Base-by-base conservation (phyloP, 2,888 invertebrate species). In the Coenonympha glycerion region DNA sequence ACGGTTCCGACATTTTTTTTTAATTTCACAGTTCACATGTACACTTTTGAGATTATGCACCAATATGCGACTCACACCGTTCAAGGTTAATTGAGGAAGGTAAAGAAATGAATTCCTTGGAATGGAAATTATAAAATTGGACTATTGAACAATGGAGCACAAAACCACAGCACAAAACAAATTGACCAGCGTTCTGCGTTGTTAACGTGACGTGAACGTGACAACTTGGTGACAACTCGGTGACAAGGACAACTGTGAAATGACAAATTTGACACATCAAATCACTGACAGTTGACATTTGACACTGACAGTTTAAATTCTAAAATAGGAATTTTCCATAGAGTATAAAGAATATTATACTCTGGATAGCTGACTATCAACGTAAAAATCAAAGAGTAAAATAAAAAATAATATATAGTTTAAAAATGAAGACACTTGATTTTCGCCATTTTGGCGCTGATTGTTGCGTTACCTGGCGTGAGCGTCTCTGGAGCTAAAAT, bases 1-100 rank as follows among this genome's bases (percentile, higher is more conserved):
- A n/a, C 57, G 77, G 75, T 18, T 69, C 59, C 33, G 84, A 82
- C 85, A 85, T 86, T 69, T 66, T 74, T 47, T 9, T 11, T 8
- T n/a, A n/a, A n/a, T n/a, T n/a, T n/a, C n/a, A n/a, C n/a, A 19
- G 22, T 30, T 44, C 55, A 57, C 44, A 60, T 49, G 13, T 41
- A 21, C n/a, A 13, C 16, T 44, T 49, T 22, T 9, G 6, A 5
- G 3, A 3, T 6, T 34, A 3, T 15, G 11, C 6, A 8, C 3
- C 13, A 22, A 8, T n/a, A n/a, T n/a, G n/a, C n/a, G n/a, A 13
- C 6, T 2, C 8, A 24, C 15, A 6, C 11, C 1, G 4, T 11
- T 47, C 50, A 59, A 57, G 54, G 49, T 53, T 56, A 55, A 40
- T 41, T 13, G 48, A 52, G 41, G 28, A 39, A 42, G 34, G n/a